phyloP scores from a whole-genome alignment of 2,888 invertebrate species.

The Cabera pusaria region DNA sequence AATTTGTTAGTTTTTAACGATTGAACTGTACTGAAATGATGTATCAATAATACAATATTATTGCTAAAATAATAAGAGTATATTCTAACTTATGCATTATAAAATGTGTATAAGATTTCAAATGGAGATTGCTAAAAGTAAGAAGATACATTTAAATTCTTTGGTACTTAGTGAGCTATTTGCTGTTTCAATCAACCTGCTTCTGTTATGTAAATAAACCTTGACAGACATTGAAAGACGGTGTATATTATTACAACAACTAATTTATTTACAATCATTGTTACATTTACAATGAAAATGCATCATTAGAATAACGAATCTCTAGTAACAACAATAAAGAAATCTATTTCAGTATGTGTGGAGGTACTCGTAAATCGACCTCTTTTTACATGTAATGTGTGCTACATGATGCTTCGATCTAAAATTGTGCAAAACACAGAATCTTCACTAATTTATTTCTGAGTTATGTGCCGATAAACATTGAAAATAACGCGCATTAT shows the following conservation, averaged over 20 bases:
- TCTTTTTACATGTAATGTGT: constrained; percentile 11
- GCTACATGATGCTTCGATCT: constrained; percentile 4
- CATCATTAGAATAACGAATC: constrained; percentile 1
- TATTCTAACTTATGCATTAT: too few relatives aligned
- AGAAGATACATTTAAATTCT: too few relatives aligned
- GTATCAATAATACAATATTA: too few relatives aligned
- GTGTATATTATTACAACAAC: constrained; percentile 11
- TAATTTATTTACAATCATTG: neutral
- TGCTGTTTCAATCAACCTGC: constrained; percentile 9
- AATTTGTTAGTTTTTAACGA: too few relatives aligned
- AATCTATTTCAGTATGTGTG: constrained; percentile 15
- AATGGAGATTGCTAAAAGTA: too few relatives aligned
- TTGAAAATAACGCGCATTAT: too few relatives aligned
- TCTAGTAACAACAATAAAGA: constrained; percentile 2
- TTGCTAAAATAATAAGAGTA: too few relatives aligned
- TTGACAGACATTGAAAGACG: constrained; percentile 4
- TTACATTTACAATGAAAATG: constrained; percentile 1
- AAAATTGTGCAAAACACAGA: constrained; percentile 2
- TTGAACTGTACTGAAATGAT: too few relatives aligned
- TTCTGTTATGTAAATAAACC: constrained; percentile 26
- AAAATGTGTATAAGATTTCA: too few relatives aligned
- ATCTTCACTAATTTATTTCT: too few relatives aligned
- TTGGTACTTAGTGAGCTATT: too few relatives aligned
- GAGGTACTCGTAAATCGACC: constrained; percentile 7
- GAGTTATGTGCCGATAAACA: too few relatives aligned